Base-by-base conservation (phyloP, 2,888 invertebrate species). In the Phragmatobia fuliginosa region DNA sequence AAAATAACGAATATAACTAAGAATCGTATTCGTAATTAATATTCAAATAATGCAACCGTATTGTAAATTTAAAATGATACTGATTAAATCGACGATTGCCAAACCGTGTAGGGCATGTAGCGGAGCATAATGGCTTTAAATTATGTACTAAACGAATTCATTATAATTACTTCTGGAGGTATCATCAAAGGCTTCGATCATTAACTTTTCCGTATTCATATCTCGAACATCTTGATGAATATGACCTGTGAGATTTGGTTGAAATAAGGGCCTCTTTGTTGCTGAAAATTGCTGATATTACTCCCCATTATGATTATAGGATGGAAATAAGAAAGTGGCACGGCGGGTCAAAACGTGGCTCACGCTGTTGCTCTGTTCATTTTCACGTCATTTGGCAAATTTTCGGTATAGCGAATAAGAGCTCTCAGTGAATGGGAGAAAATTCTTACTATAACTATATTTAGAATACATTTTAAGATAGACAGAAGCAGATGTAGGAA, bases 221-320 rank as follows among this genome's bases (percentile, higher is more conserved):
- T 81, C 76, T 84, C 78, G 78, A 11, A 56, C 65, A 68, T 70
- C 69, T 62, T 59, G 66, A 77, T 84, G 84, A 79, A 80, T 84
- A 85, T 79, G 84, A 87, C 81, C 85, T 83, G 85, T 86, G 85
- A 89, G 88, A 91, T 91, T 90, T 81, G 83, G 85, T 85, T 86
- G 89, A 88, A 89, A 83, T 87, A 90, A 89, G 86, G 85, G 86
- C 85, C 83, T 84, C 83, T 89, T 88, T 86, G 87, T 83, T 84
- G 85, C 84, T 85, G 88, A 83, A 91, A 92, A 93, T 92, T 91
- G 90, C 88, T 84, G 88, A 85, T 89, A 92, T 92, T 91, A 92
- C 88, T 88, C 87, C 88, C 90, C 89, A 92, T 92, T 91, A 92
- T 87, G 88, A 89, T 91, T 89, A 91, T 90, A 90, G 88, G 86